phyloP scores from a whole-genome alignment of 2,113 vertebrate species.

The Sturnira hondurensis region DNA sequence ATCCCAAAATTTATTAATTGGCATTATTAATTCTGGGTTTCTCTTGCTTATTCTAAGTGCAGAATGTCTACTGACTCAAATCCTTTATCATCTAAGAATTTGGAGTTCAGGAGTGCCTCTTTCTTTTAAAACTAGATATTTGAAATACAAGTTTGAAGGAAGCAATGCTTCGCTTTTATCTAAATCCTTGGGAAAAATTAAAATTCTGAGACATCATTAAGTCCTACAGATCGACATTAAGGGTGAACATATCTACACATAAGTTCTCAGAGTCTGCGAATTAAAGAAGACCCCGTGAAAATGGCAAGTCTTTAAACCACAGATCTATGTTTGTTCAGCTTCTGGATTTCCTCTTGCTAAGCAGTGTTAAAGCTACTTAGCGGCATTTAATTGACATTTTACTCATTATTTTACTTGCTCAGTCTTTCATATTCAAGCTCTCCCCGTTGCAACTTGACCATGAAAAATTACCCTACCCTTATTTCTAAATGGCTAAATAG shows the following conservation, averaged over 20 bases:
- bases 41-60: not conserved
- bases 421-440: slow-evolving; percentile 36
- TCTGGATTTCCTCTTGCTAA: slow-evolving; percentile 46
- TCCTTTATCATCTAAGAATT: not conserved
- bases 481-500: slow-evolving; percentile 25
- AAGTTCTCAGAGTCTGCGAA: not conserved
- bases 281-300: not conserved
- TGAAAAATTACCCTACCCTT: not conserved
- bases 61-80: not conserved
- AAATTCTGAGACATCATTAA: slow-evolving; percentile 10
- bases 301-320: not conserved
- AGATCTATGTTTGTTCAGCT: slow-evolving; percentile 16
- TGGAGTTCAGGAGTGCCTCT: not conserved
- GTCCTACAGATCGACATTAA: slow-evolving; percentile 22
- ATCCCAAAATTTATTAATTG: not conserved
- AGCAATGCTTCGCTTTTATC: not conserved
- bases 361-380: slow-evolving; percentile 45
- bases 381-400: slow-evolving; percentile 52
- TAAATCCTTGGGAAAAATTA: not conserved
- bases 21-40: not conserved
- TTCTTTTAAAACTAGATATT: not conserved
- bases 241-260: not conserved
- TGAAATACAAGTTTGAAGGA: slow-evolving; percentile 2
- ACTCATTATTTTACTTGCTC: slow-evolving; percentile 47
- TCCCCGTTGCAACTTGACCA: slow-evolving; percentile 1